Percentiles rank a stretch among this genome's conserved stretches.
Evolutionary conservation across 2,888 invertebrate genomes (phyloP).

Genomic region (Nematopogon swammerdamellus): DNA sequence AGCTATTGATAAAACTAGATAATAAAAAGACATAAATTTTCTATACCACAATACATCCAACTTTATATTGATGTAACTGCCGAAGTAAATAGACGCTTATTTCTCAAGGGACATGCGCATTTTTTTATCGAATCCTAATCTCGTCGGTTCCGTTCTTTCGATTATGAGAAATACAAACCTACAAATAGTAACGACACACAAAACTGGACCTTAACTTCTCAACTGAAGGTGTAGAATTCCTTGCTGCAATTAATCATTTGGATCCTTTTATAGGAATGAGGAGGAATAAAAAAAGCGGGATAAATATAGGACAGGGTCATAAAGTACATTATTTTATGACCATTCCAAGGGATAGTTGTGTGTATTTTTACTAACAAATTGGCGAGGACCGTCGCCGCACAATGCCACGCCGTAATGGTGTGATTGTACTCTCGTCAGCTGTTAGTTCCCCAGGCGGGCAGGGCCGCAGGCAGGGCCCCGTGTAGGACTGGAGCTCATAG

Average conservation of each 20-base stretch:
- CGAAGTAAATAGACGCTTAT: neutral
- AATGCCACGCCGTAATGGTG: neutral
- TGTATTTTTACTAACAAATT: neutral
- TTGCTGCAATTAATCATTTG: no score
- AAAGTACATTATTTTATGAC: neutral
- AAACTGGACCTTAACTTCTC: no score
- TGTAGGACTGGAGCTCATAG: neutral
- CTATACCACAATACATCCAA: neutral
- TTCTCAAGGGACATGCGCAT: no score
- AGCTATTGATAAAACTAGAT: neutral
- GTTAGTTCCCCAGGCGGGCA: neutral
- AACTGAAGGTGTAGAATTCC: no score
- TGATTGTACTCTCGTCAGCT: neutral
- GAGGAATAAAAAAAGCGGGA: neutral
- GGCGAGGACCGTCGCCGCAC: neutral
- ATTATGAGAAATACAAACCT: neutral
- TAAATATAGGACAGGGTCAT: neutral
- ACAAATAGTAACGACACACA: neutral
- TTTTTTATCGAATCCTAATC: no score
- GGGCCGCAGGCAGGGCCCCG: no score
- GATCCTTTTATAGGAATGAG: neutral
- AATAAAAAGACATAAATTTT: neutral
- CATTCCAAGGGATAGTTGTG: neutral
- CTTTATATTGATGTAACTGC: neutral
- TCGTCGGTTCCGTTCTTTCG: neutral